Base-by-base conservation (phyloP, 1,140 invertebrate species). In the Drosophila littoralis region DNA sequence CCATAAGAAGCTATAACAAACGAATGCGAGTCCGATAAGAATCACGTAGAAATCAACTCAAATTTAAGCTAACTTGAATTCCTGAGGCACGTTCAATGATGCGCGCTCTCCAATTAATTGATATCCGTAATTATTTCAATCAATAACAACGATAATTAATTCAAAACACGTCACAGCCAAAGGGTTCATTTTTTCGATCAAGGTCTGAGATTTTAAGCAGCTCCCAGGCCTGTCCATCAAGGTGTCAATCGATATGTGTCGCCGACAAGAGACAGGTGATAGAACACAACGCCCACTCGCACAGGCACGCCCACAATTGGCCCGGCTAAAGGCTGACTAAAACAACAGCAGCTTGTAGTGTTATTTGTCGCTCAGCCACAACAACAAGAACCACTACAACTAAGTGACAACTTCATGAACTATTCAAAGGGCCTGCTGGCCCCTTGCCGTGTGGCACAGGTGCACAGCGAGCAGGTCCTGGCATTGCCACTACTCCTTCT, bases 351-450 rank as follows among this genome's bases (percentile, higher is more conserved):
- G 12, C 46, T 48, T 64, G 50, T 75, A 60, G 52, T 72, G 65
- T 65, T 77, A 75, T 77, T 77, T 74, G 69, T 76, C 69, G 74
- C 69, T 72, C 67, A 61, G 33, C 46, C 22, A 66, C 61, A 73
- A 58, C 42, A 35, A 15, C 15, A 33, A 15, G 12, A n/a, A 38
- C 52, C 66, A 85, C 82, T 81, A 55, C 51, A 74, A 73, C 82
- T 82, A 79, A 88, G 82, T 88, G 83, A 85, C 83, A 85, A 82
- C 83, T 85, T 86, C 82, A 86, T 86, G 67, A 88, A 86, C 67
- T 88, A 86, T 86, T 88, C 83, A 86, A 86, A 76, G 64, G 55
- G 66, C 48, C 69, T 40, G 22, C 40, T 28, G 6, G 6, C 9
- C 33, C 46, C 12, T 7, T 13, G 38, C 13, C 5, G 50, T 15